These are phyloP conservation scores for Brachyhypopomus gauderio DNA, from an alignment of 2,113 vertebrate species.

Conservation along the genomic window DNA sequence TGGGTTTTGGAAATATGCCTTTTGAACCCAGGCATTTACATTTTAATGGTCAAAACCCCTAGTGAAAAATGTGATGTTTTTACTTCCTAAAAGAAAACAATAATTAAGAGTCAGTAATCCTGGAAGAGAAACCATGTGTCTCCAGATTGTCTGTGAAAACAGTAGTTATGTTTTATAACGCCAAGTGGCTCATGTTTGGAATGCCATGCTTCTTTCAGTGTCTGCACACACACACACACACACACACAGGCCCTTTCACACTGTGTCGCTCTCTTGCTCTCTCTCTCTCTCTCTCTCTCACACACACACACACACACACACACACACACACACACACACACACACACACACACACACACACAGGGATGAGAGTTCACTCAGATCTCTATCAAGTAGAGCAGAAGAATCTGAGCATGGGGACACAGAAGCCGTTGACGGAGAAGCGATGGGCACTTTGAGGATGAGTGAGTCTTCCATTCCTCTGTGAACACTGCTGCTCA, in stretches of 20 bases:
- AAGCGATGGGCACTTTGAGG: slow-evolving; percentile 56
- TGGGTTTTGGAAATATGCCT: neutral
- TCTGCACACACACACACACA: neutral
- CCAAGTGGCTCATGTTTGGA: slow-evolving; percentile 43
- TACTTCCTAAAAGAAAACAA: slow-evolving; percentile 64
- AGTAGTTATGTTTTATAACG: slow-evolving; percentile 47
- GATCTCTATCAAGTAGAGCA: slow-evolving; percentile 63
- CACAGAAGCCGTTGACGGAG: slow-evolving; percentile 55
- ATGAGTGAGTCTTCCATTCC: slow-evolving; percentile 69
- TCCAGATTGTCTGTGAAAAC: slow-evolving; percentile 39
- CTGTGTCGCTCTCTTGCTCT: neutral
- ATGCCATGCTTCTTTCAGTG: neutral
- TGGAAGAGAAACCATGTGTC: slow-evolving; percentile 49
- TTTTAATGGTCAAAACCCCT: slow-evolving; percentile 39
- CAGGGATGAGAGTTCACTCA: slow-evolving; percentile 53
- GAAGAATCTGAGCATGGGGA: slow-evolving; percentile 56
- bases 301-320: slow-evolving; percentile 12
- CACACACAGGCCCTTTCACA: slow-evolving; percentile 1
- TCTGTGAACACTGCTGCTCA: slow-evolving; percentile 61
- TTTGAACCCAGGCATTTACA: neutral
- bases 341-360: slow-evolving; percentile 20
- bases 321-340: slow-evolving; percentile 26
- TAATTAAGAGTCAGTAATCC: slow-evolving; percentile 66
- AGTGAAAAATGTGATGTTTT: slow-evolving; percentile 56
- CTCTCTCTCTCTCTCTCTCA: neutral